Base-by-base conservation (phyloP, 1,140 invertebrate genomes). In the Odontomachus brunneus region DNA sequence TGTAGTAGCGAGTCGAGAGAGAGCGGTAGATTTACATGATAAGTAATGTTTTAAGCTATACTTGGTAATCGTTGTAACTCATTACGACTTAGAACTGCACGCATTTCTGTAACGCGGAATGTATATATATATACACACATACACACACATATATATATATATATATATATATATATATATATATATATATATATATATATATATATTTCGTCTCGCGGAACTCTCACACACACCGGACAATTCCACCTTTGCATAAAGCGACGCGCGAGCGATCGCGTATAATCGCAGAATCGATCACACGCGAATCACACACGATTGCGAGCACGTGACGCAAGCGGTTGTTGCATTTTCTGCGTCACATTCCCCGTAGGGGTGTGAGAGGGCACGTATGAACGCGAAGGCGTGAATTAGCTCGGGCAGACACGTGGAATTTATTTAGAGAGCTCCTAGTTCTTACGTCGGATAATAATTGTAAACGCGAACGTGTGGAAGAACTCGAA, bases 401-500 rank as follows among this genome's bases (percentile, higher is more conserved):
- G 48, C 17, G 26, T n/a, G 60, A 38, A 66, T 76, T 66, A 22
- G 29, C 15, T 15, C 15, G n/a, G n/a, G 4, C 53, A 14, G n/a
- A 66, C 24, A 48, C 17, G 38, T 63, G 19, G 38, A n/a, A 66
- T 66, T 66, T 53, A 53, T 53, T 33, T 76, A 24, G 29, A 38
- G 5, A 33, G 29, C 5, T 33, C 29, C 19, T 65, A 22, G 26
- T 15, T 76, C 63, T 53, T 65, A 65, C 29, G 63, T 65, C 63
- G 17, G 11, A 48, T 19, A 48, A 9, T 55, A 44, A 48, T 59
- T 44, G 17, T 71, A 71, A 59, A 48, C 57, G 75, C 75, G 51
- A 69, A 44, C n/a, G 24, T 24, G 51, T 48, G 53, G 75, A 80
- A 80, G 75, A 80, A 80, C 75, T 80, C 75, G 75, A 80, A 80